These are phyloP conservation scores for Trilocha varians DNA, from an alignment of 2,888 invertebrate genomes.

Conservation along the genomic window DNA sequence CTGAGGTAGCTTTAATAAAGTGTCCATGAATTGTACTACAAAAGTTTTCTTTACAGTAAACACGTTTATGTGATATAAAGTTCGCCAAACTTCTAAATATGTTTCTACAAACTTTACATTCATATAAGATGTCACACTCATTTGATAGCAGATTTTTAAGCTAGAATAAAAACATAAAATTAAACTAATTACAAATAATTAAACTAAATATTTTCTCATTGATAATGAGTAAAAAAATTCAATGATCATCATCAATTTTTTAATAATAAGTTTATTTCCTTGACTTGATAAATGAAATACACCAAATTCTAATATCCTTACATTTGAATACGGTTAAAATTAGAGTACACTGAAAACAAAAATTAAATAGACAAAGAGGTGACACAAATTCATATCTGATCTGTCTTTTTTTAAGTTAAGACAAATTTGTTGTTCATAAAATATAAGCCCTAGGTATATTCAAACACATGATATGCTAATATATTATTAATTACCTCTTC, in stretches of 20 bases:
- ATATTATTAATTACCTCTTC: slow-evolving; percentile 75
- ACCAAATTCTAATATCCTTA: too few species aligned
- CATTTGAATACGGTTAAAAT: too few species aligned
- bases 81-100: slow-evolving; percentile 90
- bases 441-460: neutral
- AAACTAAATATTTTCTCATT: neutral
- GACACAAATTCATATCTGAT: too few species aligned
- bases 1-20: slow-evolving; percentile 52
- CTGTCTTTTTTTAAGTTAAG: too few species aligned
- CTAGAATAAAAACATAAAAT: slow-evolving; percentile 52
- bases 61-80: slow-evolving; percentile 90
- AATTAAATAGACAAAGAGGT: too few species aligned
- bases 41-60: slow-evolving; percentile 80
- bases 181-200: neutral
- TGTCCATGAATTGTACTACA: slow-evolving; percentile 56
- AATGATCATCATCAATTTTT: too few species aligned
- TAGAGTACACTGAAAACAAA: too few species aligned
- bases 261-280: too few species aligned
- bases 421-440: neutral
- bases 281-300: too few species aligned
- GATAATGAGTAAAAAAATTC: too few species aligned
- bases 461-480: too few species aligned
- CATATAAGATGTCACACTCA: slow-evolving; percentile 92
- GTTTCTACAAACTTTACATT: slow-evolving; percentile 89
- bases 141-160: slow-evolving; percentile 81